These are phyloP conservation scores for Bergia sp. DNA, from an alignment of 92 coral and sea anemone genomes.

Conservation along the genomic window DNA sequence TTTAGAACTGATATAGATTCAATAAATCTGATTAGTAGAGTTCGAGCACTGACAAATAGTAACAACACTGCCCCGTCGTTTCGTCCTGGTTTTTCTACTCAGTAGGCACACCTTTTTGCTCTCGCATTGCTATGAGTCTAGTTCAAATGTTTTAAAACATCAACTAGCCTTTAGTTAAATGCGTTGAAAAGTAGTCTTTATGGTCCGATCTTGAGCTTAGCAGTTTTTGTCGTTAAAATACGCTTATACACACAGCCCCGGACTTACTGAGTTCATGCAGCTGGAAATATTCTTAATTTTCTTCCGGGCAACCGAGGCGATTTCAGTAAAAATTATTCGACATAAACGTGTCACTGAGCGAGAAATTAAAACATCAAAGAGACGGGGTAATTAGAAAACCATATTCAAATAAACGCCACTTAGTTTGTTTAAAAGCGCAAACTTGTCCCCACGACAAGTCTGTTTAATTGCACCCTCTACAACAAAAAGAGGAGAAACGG, in stretches of 20 bases:
- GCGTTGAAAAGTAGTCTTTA: no score
- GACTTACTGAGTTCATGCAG: background rate
- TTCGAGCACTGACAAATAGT: background rate
- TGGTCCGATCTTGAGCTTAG: background rate
- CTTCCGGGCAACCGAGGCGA: slow-evolving; percentile 27
- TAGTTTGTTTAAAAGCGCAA: slow-evolving; percentile 36
- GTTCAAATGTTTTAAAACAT: no score
- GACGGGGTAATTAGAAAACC: slow-evolving; percentile 28
- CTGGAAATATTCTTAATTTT: background rate
- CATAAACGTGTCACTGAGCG: slow-evolving; percentile 30
- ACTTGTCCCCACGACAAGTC: slow-evolving; percentile 35
- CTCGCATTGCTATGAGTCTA: background rate
- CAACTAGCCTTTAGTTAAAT: no score
- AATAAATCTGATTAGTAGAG: background rate
- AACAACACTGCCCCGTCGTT: background rate
- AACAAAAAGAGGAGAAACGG: background rate
- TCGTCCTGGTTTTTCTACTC: background rate
- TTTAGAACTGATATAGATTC: background rate
- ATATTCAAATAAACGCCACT: slow-evolving; percentile 32
- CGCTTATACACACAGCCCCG: background rate
- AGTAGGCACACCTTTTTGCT: background rate
- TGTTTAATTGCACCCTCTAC: slow-evolving; percentile 18
- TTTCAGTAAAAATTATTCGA: slow-evolving; percentile 28
- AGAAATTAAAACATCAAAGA: slow-evolving; percentile 35
- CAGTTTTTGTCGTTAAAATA: background rate